Percentiles rank a stretch among this genome's conserved stretches.
These are phyloP conservation scores for Cephus cinctus DNA, from an alignment of 1,140 invertebrate genomes.

Conservation along the genomic window DNA sequence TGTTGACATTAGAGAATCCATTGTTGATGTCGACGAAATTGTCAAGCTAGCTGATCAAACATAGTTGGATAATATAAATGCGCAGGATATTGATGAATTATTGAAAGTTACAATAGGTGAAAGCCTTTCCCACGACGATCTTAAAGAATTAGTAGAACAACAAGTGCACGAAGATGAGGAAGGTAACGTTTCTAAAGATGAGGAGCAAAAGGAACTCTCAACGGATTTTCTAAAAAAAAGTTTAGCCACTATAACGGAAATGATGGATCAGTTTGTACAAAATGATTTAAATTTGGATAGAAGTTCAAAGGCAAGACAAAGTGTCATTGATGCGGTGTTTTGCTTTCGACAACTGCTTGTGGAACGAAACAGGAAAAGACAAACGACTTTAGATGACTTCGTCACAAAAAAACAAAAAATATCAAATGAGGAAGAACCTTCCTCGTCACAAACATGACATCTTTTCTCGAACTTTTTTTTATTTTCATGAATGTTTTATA, in stretches of 20 bases:
- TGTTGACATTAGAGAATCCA: conserved; percentile 13
- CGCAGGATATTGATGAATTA: conserved; percentile 23
- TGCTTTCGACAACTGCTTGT: conserved; percentile 14
- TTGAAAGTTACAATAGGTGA: conserved; percentile 18
- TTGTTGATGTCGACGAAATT: conserved; percentile 20
- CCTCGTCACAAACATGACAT: too few relatives aligned
- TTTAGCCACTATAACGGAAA: conserved; percentile 28
- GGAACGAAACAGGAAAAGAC: conserved; percentile 7
- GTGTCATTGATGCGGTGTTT: conserved; percentile 19
- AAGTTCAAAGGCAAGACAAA: conserved; percentile 22
- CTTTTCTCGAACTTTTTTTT: too few relatives aligned
- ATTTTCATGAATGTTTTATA: too few relatives aligned
- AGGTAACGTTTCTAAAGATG: conserved; percentile 22
- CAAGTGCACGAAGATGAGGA: conserved; percentile 23
- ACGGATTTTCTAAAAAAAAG: conserved; percentile 22
- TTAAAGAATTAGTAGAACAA: conserved; percentile 24
- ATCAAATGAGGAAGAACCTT: too few relatives aligned
- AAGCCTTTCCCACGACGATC: conserved; percentile 23
- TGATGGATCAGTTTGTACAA: conserved; percentile 23
- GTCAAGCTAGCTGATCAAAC: conserved; percentile 22
- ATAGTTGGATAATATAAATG: conserved; percentile 28
- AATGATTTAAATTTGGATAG: conserved; percentile 26
- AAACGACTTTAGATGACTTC: conserved; percentile 1
- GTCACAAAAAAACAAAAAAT: too few relatives aligned
- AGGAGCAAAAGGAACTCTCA: too few relatives aligned